A percentile compares a stretch with the other conserved stretches of the same genome.
phyloP scores from a whole-genome alignment of 1,140 invertebrate species.

The Harpegnathos saltator region DNA sequence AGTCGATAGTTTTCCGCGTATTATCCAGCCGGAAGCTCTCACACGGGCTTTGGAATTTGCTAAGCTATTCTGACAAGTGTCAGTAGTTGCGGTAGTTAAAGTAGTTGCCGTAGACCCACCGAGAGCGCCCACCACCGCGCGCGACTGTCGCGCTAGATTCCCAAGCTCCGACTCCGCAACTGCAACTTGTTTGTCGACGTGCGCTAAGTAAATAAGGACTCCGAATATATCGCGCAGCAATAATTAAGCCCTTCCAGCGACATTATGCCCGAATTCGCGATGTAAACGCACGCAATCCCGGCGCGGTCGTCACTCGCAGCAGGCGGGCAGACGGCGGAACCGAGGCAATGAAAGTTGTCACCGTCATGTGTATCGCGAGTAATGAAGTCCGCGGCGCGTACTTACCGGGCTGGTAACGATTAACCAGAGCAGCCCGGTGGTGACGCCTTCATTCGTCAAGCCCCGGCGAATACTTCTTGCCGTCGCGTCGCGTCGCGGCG shows the following conservation, averaged over 20 bases:
- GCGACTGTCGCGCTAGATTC: conserved; percentile 8
- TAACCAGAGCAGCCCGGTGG: conserved; percentile 29
- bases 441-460: conserved; percentile 33
- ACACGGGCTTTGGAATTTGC: conserved; percentile 6
- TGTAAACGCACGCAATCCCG: conserved; percentile 9
- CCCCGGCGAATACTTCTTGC: conserved; percentile 4
- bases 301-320: neutral
- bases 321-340: neutral
- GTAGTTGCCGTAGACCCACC: neutral
- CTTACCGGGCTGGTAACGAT: conserved; percentile 13
- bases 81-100: conserved; percentile 23
- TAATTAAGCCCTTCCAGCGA: conserved; percentile 40
- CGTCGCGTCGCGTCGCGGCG: neutral
- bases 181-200: conserved; percentile 2
- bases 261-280: neutral
- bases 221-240: conserved; percentile 5
- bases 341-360: neutral
- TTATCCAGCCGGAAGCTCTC: neutral
- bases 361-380: neutral
- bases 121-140: neutral
- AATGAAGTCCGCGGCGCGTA: conserved; percentile 10
- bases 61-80: neutral
- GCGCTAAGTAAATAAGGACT: conserved; percentile 11
- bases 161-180: conserved; percentile 8
- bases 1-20: neutral